These are phyloP conservation scores for Pegoplata infirma DNA, from an alignment of 2,888 invertebrate species.

Conservation along the genomic window DNA sequence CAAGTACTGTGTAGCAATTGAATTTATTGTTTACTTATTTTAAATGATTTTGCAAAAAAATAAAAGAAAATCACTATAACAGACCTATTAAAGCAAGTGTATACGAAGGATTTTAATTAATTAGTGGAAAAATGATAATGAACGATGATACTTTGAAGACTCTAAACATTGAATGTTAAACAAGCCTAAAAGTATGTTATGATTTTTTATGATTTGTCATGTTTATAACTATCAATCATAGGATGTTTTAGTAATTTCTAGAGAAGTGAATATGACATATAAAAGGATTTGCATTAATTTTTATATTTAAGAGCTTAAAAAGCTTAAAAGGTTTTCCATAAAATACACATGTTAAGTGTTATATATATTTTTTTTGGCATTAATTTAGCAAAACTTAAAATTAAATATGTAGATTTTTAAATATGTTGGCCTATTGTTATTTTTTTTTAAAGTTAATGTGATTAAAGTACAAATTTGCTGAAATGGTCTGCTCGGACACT, in stretches of 20 bases:
- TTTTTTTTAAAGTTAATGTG: too few relatives aligned
- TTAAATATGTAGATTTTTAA: too few relatives aligned
- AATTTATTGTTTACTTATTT: conserved; percentile 57
- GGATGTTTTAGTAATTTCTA: conserved; percentile 15
- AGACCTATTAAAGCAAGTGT: conserved; percentile 39
- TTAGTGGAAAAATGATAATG: conserved; percentile 39
- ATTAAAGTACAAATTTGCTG: too few relatives aligned
- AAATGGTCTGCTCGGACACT: too few relatives aligned
- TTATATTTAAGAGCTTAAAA: background rate
- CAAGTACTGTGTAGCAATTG: conserved; percentile 33
- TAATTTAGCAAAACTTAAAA: too few relatives aligned
- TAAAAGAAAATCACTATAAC: background rate
- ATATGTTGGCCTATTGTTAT: too few relatives aligned
- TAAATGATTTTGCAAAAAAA: conserved; percentile 53
- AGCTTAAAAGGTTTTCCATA: too few relatives aligned
- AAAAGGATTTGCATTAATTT: background rate
- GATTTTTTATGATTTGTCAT: conserved; percentile 50
- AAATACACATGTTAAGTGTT: too few relatives aligned
- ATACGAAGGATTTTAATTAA: conserved; percentile 51
- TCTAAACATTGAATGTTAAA: conserved; percentile 9
- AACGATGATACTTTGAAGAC: background rate
- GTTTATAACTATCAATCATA: conserved; percentile 48
- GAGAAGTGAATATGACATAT: background rate
- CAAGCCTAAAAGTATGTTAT: conserved; percentile 55
- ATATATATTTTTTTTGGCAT: too few relatives aligned